These are phyloP conservation scores for Uropetala carovei DNA, from an alignment of 2,888 invertebrate species.

Conservation along the genomic window DNA sequence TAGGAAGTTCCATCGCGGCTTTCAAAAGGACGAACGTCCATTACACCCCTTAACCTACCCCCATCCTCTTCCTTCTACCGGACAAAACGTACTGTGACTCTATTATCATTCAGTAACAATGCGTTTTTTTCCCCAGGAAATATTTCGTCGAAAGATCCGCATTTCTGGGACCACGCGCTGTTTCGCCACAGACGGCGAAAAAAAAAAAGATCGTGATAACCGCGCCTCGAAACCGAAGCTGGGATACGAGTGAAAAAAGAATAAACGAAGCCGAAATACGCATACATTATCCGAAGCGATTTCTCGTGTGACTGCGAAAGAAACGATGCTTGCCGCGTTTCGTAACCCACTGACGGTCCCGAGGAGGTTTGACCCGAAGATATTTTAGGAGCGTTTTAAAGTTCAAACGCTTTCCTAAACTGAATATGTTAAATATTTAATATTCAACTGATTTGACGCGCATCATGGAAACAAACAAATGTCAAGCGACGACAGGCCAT, in stretches of 20 bases:
- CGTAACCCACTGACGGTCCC: background rate
- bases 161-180: background rate
- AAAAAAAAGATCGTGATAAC: background rate
- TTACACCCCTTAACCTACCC: background rate
- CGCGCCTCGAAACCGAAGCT: background rate
- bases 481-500: too few relatives aligned
- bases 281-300: background rate
- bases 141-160: background rate
- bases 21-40: background rate
- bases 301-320: background rate
- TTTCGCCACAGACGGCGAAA: background rate
- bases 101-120: background rate
- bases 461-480: too few relatives aligned
- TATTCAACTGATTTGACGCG: too few relatives aligned
- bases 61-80: background rate
- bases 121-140: background rate
- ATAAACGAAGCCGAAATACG: background rate
- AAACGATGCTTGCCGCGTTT: background rate
- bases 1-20: background rate
- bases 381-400: too few relatives aligned
- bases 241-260: background rate
- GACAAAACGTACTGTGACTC: background rate
- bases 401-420: too few relatives aligned
- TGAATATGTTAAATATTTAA: too few relatives aligned
- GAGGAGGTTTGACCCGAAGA: too few relatives aligned